Conservation (phyloP, 2,888 invertebrate species). For the Periphyllus acericola region DNA sequence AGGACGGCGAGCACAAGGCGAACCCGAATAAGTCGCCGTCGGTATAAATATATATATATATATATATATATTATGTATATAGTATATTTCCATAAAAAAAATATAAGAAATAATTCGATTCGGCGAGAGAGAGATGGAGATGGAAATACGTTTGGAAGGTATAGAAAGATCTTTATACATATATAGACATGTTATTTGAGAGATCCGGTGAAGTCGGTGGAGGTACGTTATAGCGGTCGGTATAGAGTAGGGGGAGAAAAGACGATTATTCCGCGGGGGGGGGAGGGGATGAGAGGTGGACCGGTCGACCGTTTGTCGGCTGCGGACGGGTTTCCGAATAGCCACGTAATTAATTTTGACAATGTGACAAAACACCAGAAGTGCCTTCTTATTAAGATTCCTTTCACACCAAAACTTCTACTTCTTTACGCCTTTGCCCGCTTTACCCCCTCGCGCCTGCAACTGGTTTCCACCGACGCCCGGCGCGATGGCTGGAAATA, state of each 20-base stretch:
- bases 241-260: background rate
- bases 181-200: background rate
- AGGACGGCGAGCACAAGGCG: conserved; percentile 15
- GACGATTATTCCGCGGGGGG: background rate
- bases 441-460: background rate
- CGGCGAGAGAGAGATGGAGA: background rate
- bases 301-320: conserved; percentile 50
- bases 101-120: conserved; percentile 32
- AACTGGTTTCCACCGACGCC: conserved; percentile 28
- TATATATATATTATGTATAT: too few relatives aligned
- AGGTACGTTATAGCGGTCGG: background rate
- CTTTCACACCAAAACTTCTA: conserved; percentile 49
- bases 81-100: conserved; percentile 15
- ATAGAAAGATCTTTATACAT: background rate
- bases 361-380: conserved; percentile 52
- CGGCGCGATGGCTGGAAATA: background rate
- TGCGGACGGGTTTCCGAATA: conserved; percentile 42
- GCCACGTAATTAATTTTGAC: conserved; percentile 58
- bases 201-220: background rate
- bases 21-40: background rate
- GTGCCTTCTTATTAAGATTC: conserved; percentile 39
- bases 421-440: conserved; percentile 9
- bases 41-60: background rate
- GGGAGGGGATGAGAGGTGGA: background rate
- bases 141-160: too few relatives aligned